Base-by-base conservation (phyloP, 2,888 invertebrate species). In the Acleris sparsana region DNA sequence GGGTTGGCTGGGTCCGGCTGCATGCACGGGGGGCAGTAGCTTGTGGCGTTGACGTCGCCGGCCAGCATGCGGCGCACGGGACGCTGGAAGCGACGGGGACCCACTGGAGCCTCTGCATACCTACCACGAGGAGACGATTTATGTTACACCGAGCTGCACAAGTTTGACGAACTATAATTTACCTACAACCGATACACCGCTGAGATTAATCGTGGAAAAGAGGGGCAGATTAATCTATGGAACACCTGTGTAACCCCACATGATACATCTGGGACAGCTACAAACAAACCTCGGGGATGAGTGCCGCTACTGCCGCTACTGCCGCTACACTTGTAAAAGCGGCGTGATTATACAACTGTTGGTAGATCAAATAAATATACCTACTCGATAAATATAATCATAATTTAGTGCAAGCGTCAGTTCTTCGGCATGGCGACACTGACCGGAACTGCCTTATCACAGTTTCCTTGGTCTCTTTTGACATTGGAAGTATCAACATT, bases 91-190 rank as follows among this genome's bases (percentile, higher is more conserved):
- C 92, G 78, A 33, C 86, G 81, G 1, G 79, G 75, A 1, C 90
- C 92, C 62, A 89, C 58, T 1, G 92, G 91, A 4, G 95, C 78
- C 93, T 93, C 90, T 82, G 87, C 86, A 84, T 91, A 89, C 76
- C 93, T 92, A 69, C 20, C 69, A n/a, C 51, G 22, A 16, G 25
- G 18, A 33, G 33, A 9, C 9, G 33, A 33, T 33, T 9, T 3
- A 33, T 9, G 7, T 33, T 33, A 25, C 25, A 7, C 25, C 6
- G 25, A 25, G 25, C n/a, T n/a, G 25, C 25, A 25, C 25, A 25
- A 25, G 25, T 1, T 7, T 25, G 25, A 25, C 25, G 25, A 25
- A 25, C 25, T 6, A 7, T 25, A 1, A 25, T 25, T 25, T 25
- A 6, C 25, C 25, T 25, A 7, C 25, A 25, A 25, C 1, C 6